Percentiles rank a stretch among this genome's conserved stretches.
phyloP scores from a whole-genome alignment of 2,797 vertebrate species.

The Takifugu rubripes region DNA sequence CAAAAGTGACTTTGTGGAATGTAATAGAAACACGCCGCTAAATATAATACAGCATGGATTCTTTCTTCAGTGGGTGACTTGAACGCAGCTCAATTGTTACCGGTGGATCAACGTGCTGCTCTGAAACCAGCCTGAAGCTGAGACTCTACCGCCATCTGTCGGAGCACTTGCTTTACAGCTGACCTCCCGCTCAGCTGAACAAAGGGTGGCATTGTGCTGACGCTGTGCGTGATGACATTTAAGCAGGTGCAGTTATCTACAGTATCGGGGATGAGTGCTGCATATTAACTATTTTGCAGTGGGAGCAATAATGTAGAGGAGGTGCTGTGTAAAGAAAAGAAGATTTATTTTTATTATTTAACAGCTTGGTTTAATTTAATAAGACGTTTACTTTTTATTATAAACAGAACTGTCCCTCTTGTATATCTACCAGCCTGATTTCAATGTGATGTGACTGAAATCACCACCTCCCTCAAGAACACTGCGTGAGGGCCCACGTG shows the following conservation, averaged over 20 bases:
- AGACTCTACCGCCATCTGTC: slow-evolving; percentile 63
- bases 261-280: not conserved
- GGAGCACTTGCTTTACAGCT: slow-evolving; percentile 10
- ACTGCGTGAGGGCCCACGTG: not conserved
- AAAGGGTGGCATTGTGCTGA: not conserved
- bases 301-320: not conserved
- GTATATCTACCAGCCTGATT: slow-evolving; percentile 2
- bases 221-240: not conserved
- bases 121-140: slow-evolving; percentile 3
- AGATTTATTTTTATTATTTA: slow-evolving; percentile 30
- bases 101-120: not conserved
- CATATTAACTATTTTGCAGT: not conserved
- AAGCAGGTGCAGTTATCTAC: not conserved
- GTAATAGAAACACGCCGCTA: slow-evolving; percentile 11
- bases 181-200: not conserved
- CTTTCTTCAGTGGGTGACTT: slow-evolving; percentile 10
- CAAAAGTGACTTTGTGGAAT: not conserved
- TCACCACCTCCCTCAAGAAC: not conserved
- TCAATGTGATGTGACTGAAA: slow-evolving; percentile 4
- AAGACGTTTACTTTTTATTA: not conserved
- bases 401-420: not conserved
- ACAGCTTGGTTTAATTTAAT: slow-evolving; percentile 25
- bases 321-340: not conserved
- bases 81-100: not conserved
- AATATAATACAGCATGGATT: slow-evolving; percentile 14